Conservation (phyloP, 1,140 invertebrate species). For the Ostrea edulis region DNA sequence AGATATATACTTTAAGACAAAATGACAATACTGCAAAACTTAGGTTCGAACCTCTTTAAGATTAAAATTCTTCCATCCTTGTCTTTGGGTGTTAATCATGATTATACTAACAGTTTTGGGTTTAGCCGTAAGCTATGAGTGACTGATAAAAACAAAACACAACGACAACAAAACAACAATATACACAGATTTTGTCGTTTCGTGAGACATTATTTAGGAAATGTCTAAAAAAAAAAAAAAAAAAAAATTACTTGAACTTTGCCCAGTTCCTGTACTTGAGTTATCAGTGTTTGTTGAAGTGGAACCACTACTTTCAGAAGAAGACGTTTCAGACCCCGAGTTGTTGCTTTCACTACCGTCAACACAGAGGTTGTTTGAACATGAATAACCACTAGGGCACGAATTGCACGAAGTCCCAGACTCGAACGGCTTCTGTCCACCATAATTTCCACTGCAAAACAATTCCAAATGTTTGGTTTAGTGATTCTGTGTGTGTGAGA, state of each 20-base stretch:
- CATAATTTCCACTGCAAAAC: background rate
- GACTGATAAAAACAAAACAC: no score
- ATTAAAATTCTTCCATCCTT: no score
- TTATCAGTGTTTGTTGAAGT: background rate
- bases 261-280: background rate
- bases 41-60: no score
- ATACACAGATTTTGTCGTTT: no score
- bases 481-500: background rate
- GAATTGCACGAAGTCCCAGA: background rate
- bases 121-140: no score
- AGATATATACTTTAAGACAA: no score
- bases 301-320: background rate
- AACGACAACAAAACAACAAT: no score
- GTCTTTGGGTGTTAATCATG: no score
- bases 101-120: no score
- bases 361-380: background rate
- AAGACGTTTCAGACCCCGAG: background rate
- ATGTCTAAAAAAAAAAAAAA: background rate
- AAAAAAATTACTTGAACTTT: background rate
- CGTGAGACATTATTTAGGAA: no score
- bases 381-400: slow-evolving; percentile 1
- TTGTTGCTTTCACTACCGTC: background rate
- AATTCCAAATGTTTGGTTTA: background rate
- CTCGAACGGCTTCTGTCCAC: background rate
- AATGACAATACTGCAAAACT: no score